phyloP scores from a whole-genome alignment of 2,797 vertebrate genomes.

The Limosa lapponica region DNA sequence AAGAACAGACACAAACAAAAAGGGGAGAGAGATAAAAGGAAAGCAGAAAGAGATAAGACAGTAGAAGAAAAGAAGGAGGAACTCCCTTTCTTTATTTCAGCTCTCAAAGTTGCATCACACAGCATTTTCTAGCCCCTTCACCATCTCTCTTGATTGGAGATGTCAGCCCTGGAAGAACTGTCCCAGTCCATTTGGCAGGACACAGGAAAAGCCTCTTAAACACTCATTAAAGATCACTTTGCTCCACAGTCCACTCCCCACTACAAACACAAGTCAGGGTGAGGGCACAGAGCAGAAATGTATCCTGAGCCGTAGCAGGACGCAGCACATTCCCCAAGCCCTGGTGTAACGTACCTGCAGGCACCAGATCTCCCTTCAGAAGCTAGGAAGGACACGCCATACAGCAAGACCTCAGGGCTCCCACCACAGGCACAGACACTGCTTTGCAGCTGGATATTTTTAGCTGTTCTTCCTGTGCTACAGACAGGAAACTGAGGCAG shows the following conservation, averaged over 20 bases:
- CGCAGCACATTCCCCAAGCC: neutral
- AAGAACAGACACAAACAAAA: conserved; percentile 8
- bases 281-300: neutral
- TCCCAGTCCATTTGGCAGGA: neutral
- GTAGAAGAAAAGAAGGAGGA: neutral
- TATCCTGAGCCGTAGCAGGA: neutral
- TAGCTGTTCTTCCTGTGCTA: neutral
- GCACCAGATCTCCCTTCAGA: neutral
- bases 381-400: neutral
- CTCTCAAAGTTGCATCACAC: neutral
- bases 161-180: neutral
- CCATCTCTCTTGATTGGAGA: neutral
- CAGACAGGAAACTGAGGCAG: conserved; percentile 49
- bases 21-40: neutral
- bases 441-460: neutral
- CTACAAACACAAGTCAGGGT: neutral
- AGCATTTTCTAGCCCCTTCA: neutral
- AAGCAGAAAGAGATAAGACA: neutral
- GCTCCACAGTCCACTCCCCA: neutral
- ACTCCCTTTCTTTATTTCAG: neutral
- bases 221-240: neutral
- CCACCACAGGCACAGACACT: neutral
- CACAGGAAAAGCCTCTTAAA: neutral
- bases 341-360: neutral
- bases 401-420: neutral